phyloP scores from a whole-genome alignment of 2,797 vertebrate genomes.

The Epinephelus coioides region DNA sequence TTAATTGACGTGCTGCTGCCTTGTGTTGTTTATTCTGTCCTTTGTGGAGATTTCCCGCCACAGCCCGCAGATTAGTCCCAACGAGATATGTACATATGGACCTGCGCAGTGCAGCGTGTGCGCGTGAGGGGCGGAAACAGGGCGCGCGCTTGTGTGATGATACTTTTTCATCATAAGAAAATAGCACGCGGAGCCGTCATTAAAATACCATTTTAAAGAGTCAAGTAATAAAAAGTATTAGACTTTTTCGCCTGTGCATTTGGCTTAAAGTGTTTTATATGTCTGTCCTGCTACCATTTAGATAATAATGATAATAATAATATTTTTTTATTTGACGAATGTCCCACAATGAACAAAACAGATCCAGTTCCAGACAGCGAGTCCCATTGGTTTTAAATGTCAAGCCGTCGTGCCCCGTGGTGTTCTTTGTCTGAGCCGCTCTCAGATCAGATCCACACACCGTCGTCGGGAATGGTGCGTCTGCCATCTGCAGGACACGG shows the following conservation, averaged over 20 bases:
- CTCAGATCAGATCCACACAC: conserved; percentile 51
- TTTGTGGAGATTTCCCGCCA: conserved; percentile 69
- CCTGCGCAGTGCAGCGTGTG: not conserved
- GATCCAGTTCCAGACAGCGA: conserved; percentile 45
- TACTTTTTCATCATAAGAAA: conserved; percentile 2
- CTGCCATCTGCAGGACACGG: conserved; percentile 85
- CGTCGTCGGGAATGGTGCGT: conserved; percentile 80
- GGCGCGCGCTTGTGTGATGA: not conserved
- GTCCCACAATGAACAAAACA: conserved; percentile 32
- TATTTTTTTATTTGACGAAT: conserved; percentile 5
- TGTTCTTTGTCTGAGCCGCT: conserved; percentile 84
- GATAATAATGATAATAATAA: not conserved
- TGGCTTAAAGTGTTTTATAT: not conserved
- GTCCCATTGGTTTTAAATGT: conserved; percentile 68
- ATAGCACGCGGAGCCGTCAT: conserved; percentile 19
- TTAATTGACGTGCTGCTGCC: conserved; percentile 83
- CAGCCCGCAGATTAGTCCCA: conserved; percentile 41
- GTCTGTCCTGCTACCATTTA: not conserved
- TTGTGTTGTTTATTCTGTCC: conserved; percentile 77
- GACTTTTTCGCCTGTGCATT: not conserved
- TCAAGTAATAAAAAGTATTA: not conserved
- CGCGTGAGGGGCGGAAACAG: conserved; percentile 12
- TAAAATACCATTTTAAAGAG: not conserved
- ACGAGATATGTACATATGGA: conserved; percentile 5
- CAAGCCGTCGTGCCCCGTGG: conserved; percentile 57